Evolutionary conservation across 2,797 vertebrate genomes (phyloP).

Genomic region (Hydrophis major): DNA sequence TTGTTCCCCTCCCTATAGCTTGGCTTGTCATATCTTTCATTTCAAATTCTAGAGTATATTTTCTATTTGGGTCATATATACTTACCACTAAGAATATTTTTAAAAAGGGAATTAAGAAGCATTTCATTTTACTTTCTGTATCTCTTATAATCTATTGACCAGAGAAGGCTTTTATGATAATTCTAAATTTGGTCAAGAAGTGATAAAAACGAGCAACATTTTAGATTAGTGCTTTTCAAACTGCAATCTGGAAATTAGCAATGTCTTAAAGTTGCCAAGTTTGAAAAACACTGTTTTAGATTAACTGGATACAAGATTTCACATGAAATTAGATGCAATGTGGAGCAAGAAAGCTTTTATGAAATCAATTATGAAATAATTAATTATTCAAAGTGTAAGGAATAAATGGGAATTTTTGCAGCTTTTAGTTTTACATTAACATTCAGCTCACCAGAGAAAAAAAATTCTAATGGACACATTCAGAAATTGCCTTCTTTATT

Average conservation of each 20-base stretch:
- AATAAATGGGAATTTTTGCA: background rate
- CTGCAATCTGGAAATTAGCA: background rate
- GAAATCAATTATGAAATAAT: background rate
- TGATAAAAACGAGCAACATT: background rate
- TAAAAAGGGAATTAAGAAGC: background rate
- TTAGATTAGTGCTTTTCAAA: background rate
- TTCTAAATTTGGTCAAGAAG: background rate
- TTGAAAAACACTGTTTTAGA: background rate
- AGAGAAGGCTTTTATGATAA: background rate
- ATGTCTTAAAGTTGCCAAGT: background rate
- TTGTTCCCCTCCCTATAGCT: no score
- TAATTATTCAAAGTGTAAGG: background rate
- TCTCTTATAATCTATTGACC: background rate
- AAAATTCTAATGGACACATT: background rate
- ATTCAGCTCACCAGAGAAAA: background rate
- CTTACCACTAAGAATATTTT: background rate
- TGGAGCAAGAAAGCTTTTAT: background rate
- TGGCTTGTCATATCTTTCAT: background rate
- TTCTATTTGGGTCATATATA: background rate
- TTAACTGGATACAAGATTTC: background rate
- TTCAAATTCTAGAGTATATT: background rate
- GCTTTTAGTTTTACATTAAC: background rate
- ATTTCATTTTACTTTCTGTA: background rate
- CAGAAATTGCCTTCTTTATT: conserved; percentile 10
- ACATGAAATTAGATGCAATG: background rate